Conservation (phyloP, 2,113 vertebrate species). For the Tenrec ecaudatus region DNA sequence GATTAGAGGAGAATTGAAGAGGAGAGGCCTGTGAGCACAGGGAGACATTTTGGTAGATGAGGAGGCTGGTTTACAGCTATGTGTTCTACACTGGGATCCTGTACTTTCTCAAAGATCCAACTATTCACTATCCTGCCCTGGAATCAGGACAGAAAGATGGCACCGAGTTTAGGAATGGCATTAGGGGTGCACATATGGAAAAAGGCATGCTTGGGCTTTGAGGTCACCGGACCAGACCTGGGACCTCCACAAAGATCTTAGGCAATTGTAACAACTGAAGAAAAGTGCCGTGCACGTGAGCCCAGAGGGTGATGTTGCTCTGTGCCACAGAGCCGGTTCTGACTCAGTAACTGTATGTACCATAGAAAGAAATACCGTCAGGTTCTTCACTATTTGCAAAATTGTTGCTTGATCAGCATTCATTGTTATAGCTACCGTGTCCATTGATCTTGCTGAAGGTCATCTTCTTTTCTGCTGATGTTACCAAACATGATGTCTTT, state of each 20-base stretch:
- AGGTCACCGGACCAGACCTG: background rate
- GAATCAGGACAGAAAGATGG: constrained; percentile 7
- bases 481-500: too few species aligned
- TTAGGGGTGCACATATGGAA: rapidly evolving
- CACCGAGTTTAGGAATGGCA: background rate
- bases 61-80: background rate
- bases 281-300: background rate
- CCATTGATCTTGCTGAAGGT: too few species aligned
- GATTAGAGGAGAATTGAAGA: background rate
- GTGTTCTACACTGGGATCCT: background rate
- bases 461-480: too few species aligned
- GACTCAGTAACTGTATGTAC: too few species aligned
- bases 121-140: background rate
- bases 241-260: background rate
- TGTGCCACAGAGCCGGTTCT: too few species aligned
- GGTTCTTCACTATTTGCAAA: too few species aligned
- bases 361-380: too few species aligned
- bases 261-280: background rate
- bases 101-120: background rate
- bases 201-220: background rate
- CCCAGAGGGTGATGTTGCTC: too few species aligned
- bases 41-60: background rate
- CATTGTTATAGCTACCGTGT: too few species aligned
- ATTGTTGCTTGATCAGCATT: too few species aligned
- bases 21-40: background rate